Evolutionary conservation across 2,797 vertebrate genomes (phyloP).

Genomic region (Coregonus sp.): DNA sequence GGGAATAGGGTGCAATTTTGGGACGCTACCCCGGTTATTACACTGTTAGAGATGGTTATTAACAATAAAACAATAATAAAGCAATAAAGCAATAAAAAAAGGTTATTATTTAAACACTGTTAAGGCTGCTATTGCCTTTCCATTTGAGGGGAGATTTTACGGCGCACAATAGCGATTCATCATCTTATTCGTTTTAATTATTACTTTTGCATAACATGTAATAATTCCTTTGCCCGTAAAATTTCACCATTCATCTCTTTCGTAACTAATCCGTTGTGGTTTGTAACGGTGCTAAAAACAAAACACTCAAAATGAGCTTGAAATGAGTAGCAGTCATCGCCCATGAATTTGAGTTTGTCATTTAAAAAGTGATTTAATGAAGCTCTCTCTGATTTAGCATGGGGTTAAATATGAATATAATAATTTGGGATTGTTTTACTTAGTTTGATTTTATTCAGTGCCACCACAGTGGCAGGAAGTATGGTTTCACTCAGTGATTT

Average conservation of each 20-base stretch:
- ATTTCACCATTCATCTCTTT: not conserved
- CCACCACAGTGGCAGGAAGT: too few relatives aligned
- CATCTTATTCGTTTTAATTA: not conserved
- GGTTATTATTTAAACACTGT: not conserved
- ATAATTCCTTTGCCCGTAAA: too few relatives aligned
- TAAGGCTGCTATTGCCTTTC: constrained; percentile 27
- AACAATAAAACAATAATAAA: too few relatives aligned
- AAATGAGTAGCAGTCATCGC: not conserved
- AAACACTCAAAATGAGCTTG: not conserved
- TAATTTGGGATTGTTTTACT: constrained; percentile 1
- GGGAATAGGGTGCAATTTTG: too few relatives aligned
- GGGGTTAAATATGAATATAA: not conserved
- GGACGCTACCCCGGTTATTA: too few relatives aligned
- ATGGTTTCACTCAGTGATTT: not conserved
- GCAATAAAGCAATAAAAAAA: too few relatives aligned
- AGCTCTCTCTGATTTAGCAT: not conserved
- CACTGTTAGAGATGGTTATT: too few relatives aligned
- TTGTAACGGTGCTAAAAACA: not conserved
- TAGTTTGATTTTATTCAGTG: not conserved
- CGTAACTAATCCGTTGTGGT: not conserved
- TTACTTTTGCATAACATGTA: not conserved
- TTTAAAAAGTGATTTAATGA: not conserved
- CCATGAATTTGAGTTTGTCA: not conserved
- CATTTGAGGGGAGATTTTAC: constrained; percentile 4
- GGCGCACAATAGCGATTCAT: not conserved